Evolutionary conservation across 2,797 vertebrate species (phyloP).

Genomic region (Siniperca undulata): DNA sequence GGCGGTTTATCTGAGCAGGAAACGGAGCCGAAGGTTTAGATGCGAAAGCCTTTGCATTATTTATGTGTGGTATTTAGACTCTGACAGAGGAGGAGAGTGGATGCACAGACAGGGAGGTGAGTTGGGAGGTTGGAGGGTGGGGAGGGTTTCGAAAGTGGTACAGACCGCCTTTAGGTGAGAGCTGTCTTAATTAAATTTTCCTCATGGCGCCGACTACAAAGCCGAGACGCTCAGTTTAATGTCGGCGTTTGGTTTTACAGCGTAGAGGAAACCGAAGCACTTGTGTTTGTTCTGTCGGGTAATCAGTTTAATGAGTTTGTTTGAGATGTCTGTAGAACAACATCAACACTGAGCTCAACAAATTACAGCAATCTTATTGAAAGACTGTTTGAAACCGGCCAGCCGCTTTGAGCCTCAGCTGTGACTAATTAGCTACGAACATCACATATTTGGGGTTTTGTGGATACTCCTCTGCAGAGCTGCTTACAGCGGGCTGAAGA

Average conservation of each 20-base stretch:
- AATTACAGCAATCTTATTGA: conserved; percentile 17
- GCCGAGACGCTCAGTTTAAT: conserved; percentile 7
- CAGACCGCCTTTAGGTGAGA: conserved; percentile 37
- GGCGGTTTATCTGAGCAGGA: conserved; percentile 50
- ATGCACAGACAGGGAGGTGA: conserved; percentile 22
- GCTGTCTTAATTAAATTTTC: conserved; percentile 57
- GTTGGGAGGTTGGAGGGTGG: background rate
- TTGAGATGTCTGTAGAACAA: conserved; percentile 33
- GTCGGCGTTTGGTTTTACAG: conserved; percentile 14
- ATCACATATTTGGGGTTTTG: background rate
- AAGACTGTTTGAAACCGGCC: background rate
- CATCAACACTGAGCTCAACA: conserved; percentile 5
- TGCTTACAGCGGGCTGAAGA: background rate
- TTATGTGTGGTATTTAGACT: conserved; percentile 78
- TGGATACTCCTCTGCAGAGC: background rate
- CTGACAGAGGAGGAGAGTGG: conserved; percentile 43
- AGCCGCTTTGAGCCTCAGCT: background rate
- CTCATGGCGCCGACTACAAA: conserved; percentile 15
- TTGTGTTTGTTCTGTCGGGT: conserved; percentile 28
- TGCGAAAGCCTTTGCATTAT: conserved; percentile 71
- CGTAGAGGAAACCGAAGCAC: background rate
- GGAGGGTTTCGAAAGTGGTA: background rate
- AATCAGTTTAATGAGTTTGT: conserved; percentile 60
- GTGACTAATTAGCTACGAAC: background rate
- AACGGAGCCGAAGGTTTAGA: conserved; percentile 56